Evolutionary conservation across 2,888 invertebrate genomes (phyloP).

Genomic region (Stenichneumon culpator): DNA sequence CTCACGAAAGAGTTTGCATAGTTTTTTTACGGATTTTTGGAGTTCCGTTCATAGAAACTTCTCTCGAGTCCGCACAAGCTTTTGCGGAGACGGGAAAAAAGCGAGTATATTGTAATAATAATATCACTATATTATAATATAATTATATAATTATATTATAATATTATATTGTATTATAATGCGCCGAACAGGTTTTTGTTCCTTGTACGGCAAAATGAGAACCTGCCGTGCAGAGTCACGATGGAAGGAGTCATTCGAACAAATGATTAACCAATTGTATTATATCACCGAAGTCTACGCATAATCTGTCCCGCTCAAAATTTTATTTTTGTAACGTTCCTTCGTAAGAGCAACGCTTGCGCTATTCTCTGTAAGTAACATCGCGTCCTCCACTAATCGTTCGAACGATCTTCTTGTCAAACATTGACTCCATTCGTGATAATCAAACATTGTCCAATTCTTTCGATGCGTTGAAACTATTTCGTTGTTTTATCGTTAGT

Average conservation of each 20-base stretch:
- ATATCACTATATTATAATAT: too few species aligned
- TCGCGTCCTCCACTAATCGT: background rate
- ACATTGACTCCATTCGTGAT: background rate
- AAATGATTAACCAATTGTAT: constrained; percentile 37
- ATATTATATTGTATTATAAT: too few species aligned
- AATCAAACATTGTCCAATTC: constrained; percentile 26
- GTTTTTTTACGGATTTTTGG: background rate
- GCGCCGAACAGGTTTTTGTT: background rate
- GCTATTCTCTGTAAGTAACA: constrained; percentile 6
- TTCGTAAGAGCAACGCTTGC: constrained; percentile 16
- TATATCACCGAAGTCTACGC: constrained; percentile 23
- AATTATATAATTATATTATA: too few species aligned
- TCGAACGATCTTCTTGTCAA: constrained; percentile 11
- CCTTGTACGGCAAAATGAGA: background rate
- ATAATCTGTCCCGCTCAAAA: constrained; percentile 41
- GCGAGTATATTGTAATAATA: background rate
- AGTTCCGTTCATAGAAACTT: constrained; percentile 1
- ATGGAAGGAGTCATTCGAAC: background rate
- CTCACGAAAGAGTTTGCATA: background rate
- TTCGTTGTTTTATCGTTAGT: constrained; percentile 10
- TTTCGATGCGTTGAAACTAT: background rate
- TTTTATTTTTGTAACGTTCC: constrained; percentile 64
- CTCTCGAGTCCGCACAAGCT: background rate
- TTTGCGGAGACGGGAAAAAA: background rate
- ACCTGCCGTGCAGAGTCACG: background rate